Evolutionary conservation across 2,888 invertebrate genomes (phyloP).

Genomic region (Agonum fuliginosum): DNA sequence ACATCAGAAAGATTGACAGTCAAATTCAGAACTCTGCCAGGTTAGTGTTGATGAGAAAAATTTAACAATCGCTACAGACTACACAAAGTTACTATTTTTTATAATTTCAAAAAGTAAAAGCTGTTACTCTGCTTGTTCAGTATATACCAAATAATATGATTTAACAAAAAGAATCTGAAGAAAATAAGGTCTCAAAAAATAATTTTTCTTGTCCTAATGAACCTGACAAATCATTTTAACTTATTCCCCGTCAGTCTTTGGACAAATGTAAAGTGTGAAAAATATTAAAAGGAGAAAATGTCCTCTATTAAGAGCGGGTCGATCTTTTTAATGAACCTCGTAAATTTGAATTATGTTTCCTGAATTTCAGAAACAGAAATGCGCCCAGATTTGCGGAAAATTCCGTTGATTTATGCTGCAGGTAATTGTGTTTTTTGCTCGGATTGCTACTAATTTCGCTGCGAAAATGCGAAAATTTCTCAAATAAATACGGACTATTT

Average conservation of each 20-base stretch:
- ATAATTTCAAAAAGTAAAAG: too few species aligned
- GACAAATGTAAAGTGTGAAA: neutral
- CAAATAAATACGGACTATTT: conserved; percentile 18
- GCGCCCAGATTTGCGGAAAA: conserved; percentile 35
- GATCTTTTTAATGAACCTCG: conserved; percentile 41
- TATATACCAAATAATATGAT: too few species aligned
- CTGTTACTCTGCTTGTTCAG: too few species aligned
- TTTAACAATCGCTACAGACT: too few species aligned
- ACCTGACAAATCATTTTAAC: too few species aligned
- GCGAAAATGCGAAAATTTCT: conserved; percentile 10
- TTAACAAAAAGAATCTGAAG: too few species aligned
- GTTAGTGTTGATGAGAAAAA: too few species aligned
- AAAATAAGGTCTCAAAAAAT: too few species aligned
- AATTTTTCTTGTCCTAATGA: too few species aligned
- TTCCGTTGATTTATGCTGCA: conserved; percentile 28
- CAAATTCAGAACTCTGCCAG: too few species aligned
- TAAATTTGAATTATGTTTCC: conserved; percentile 42
- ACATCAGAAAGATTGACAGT: too few species aligned
- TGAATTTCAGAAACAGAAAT: conserved; percentile 39
- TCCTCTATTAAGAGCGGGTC: neutral
- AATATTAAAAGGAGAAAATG: conserved; percentile 14
- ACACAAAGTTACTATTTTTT: too few species aligned
- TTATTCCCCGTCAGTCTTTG: neutral
- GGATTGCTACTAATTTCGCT: conserved; percentile 7
- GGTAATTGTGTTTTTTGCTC: conserved; percentile 35